phyloP scores from a whole-genome alignment of 2,888 invertebrate species.

The Netelia melanura region DNA sequence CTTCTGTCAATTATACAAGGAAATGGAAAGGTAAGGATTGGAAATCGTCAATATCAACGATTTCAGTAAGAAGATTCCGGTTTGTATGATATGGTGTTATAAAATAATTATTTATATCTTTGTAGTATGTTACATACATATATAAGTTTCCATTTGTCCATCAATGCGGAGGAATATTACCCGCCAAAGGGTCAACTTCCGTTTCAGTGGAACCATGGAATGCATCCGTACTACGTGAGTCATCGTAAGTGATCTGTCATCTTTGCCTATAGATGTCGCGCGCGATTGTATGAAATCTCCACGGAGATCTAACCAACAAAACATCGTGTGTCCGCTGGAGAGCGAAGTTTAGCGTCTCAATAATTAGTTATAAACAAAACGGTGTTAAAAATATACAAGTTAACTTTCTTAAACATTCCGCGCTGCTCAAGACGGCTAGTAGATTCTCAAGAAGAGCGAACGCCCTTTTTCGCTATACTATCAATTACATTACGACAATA shows the following conservation, averaged over 20 bases:
- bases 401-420: conserved; percentile 6
- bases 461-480: not conserved
- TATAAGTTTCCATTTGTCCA: not conserved
- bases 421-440: not conserved
- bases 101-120: too few species aligned
- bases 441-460: not conserved
- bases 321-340: not conserved
- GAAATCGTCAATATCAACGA: too few species aligned
- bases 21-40: too few species aligned
- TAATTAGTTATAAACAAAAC: not conserved
- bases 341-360: not conserved
- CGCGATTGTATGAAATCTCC: conserved; percentile 7
- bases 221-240: conserved; percentile 7
- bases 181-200: conserved; percentile 13
- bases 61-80: too few species aligned
- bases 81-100: too few species aligned
- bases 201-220: not conserved
- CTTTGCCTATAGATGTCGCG: not conserved
- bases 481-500: conserved; percentile 12
- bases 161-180: not conserved
- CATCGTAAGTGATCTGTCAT: not conserved
- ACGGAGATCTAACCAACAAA: conserved; percentile 24
- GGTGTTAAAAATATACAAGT: not conserved
- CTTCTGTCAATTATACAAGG: too few species aligned
- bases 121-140: too few species aligned